Evolutionary conservation across 2,888 invertebrate species (phyloP).

Genomic region (Platycheirus albimanus): DNA sequence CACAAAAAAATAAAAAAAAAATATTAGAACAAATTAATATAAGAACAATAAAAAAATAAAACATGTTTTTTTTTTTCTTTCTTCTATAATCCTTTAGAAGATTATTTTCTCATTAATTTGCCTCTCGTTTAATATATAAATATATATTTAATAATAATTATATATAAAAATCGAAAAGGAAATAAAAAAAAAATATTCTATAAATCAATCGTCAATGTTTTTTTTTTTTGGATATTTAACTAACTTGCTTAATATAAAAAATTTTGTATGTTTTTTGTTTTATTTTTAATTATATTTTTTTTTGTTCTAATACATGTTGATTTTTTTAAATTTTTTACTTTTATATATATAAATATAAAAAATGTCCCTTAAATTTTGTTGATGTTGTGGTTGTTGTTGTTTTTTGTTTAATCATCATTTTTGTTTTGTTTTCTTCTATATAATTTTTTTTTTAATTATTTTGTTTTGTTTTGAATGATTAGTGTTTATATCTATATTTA

Average conservation of each 20-base stretch:
- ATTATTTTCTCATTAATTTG: conserved; percentile 48
- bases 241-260: conserved; percentile 71
- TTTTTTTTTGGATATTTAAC: conserved; percentile 70
- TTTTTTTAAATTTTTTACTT: conserved; percentile 76
- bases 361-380: conserved; percentile 71
- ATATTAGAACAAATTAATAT: conserved; percentile 21
- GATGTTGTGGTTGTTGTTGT: conserved; percentile 62
- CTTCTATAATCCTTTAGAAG: conserved; percentile 12
- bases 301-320: conserved; percentile 67
- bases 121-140: conserved; percentile 65
- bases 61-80: conserved; percentile 15
- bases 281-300: no score
- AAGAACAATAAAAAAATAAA: conserved; percentile 25
- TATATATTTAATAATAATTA: conserved; percentile 72
- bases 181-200: conserved; percentile 69
- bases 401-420: conserved; percentile 52
- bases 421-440: conserved; percentile 42
- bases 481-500: conserved; percentile 73
- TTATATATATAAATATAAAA: conserved; percentile 77
- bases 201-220: conserved; percentile 66
- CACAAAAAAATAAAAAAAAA: conserved; percentile 29
- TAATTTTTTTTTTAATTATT: conserved; percentile 67
- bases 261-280: conserved; percentile 57
- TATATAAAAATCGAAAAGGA: conserved; percentile 57
- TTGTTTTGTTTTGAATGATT: conserved; percentile 59